A percentile compares a stretch with the other conserved stretches of the same genome.
Evolutionary conservation across 1,140 invertebrate genomes (phyloP).

Genomic region (Anadara kagoshimensis): DNA sequence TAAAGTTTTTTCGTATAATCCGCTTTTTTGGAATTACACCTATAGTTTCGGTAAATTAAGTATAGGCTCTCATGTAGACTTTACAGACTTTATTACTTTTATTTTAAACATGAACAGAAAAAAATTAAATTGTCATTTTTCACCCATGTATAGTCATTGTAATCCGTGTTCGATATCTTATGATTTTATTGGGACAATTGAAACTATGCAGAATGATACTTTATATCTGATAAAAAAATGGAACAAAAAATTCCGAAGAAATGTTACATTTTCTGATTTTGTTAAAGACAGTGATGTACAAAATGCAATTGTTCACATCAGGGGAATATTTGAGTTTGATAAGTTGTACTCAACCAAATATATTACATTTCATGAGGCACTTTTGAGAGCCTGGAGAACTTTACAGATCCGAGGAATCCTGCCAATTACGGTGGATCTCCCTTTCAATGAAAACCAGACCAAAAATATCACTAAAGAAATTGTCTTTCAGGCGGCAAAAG

Average conservation of each 20-base stretch:
- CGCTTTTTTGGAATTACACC: slow-evolving; percentile 13
- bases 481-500: neutral
- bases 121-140: neutral
- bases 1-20: slow-evolving; percentile 20
- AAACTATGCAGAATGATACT: neutral
- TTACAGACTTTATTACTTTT: neutral
- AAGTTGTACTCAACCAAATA: neutral
- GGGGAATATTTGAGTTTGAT: neutral
- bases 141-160: neutral
- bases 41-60: too few relatives aligned
- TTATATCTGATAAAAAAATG: neutral
- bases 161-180: neutral
- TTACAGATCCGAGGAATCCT: neutral
- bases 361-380: neutral
- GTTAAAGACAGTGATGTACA: neutral
- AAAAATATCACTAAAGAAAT: neutral
- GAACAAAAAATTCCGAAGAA: neutral
- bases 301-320: neutral
- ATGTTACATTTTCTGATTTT: neutral
- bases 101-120: neutral
- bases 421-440: neutral
- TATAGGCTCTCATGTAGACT: neutral
- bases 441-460: neutral
- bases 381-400: neutral
- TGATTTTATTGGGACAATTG: neutral